These are phyloP conservation scores for Dendrophyllia cribrosa DNA, from an alignment of 64 coral and sea anemone genomes.

Conservation along the genomic window DNA sequence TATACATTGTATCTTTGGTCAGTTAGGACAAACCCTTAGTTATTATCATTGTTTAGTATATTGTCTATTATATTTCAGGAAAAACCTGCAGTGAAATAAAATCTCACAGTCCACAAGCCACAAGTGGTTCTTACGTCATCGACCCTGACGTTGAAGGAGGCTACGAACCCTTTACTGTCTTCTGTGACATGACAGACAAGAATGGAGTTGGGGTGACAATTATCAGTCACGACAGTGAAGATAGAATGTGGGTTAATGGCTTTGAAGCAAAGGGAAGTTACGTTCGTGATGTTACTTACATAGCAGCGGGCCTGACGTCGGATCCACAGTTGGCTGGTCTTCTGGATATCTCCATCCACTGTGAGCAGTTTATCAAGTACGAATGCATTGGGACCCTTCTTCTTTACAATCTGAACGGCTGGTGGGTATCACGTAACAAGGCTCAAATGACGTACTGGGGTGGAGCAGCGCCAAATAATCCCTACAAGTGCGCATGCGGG, in stretches of 20 bases:
- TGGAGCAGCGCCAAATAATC: background rate
- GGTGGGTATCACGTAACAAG: slow-evolving; percentile 35
- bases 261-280: slow-evolving; percentile 25
- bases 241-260: background rate
- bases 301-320: background rate
- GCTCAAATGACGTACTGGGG: slow-evolving; percentile 13
- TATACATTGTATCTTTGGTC: no score
- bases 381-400: slow-evolving; percentile 9
- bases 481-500: slow-evolving; percentile 4
- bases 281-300: background rate
- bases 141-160: slow-evolving; percentile 44
- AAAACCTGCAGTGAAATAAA: slow-evolving; percentile 57
- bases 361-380: slow-evolving; percentile 60
- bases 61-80: background rate
- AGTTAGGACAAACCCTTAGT: background rate
- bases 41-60: background rate
- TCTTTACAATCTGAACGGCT: background rate
- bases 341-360: background rate
- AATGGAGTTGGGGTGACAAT: slow-evolving; percentile 59
- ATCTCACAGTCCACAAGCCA: background rate
- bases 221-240: slow-evolving; percentile 58
- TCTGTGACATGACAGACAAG: slow-evolving; percentile 66
- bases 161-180: slow-evolving; percentile 1
- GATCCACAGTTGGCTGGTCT: background rate
- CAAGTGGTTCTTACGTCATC: slow-evolving; percentile 54